Percentiles rank a stretch among this genome's conserved stretches.
Evolutionary conservation across 2,888 invertebrate species (phyloP).

Genomic region (Ashinkailepas kermadecensis): DNA sequence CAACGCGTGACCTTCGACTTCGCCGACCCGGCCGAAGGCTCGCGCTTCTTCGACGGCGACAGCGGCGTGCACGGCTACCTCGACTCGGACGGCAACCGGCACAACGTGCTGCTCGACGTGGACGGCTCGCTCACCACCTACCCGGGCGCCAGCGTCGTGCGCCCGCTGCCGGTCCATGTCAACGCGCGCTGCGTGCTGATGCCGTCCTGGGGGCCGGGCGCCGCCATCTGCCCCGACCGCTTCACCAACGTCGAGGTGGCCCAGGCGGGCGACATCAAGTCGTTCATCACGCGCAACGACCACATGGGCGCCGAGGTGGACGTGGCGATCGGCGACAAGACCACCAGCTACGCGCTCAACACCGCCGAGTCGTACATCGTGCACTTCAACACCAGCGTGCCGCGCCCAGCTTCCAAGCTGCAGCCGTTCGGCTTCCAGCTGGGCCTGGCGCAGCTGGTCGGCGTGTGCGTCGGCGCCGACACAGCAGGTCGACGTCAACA

Average conservation of each 20-base stretch:
- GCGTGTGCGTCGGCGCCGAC: conserved; percentile 7
- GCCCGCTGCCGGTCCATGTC: neutral
- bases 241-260: neutral
- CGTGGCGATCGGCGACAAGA: no score
- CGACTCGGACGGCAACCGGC: neutral
- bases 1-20: neutral
- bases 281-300: conserved; percentile 6
- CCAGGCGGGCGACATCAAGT: no score
- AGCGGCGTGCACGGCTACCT: neutral
- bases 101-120: neutral
- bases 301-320: neutral
- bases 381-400: conserved; percentile 19
- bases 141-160: neutral
- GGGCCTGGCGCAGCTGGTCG: neutral
- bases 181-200: neutral
- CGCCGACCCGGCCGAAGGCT: neutral
- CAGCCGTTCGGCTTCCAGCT: neutral
- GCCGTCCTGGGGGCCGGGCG: neutral
- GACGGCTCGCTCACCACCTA: conserved; percentile 15
- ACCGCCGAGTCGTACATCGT: neutral
- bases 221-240: neutral
- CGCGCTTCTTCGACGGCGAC: neutral
- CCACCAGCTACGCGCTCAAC: conserved; percentile 1
- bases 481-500: neutral
- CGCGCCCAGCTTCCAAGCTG: neutral